Evolutionary conservation across 2,888 invertebrate species (phyloP), one percentile per base, ranked within the genome.

Genomic region (Parnassius smintheus): DNA sequence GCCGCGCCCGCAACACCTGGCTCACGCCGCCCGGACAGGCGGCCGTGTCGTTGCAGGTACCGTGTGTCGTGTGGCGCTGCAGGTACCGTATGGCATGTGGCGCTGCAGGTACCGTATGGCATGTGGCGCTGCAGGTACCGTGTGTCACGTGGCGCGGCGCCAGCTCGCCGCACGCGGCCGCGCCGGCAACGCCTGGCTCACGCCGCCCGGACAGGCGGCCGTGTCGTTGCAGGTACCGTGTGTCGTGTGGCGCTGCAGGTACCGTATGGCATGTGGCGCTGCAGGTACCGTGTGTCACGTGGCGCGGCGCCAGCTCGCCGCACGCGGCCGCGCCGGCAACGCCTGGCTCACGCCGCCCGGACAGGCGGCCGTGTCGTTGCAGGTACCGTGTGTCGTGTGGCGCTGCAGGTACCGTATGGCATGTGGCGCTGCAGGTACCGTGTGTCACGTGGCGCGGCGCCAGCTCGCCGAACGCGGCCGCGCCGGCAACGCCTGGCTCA

Each of bases 101-200:
- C 46, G 46, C 46, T 48, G 46, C 46, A n/a, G n/a, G 46, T 48
- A n/a, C 13, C 12, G 7, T 7, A 13, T 48, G 25, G 2, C 25
- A 25, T 3, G 25, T 25, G n/a, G 46, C n/a, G 0, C 73, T 98
- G 54, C 98, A 98, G 90, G 91, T 98, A 61, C 25, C 9, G 9
- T 8, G 18, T 22, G 8, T n/a, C n/a, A 11, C 18, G 18, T 18
- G 1, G 18, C 18, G 46, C 46, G 46, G 11, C 11, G n/a, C n/a
- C 12, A 11, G 46, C 25, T 48, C 12, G 11, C 3, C n/a, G 3
- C 12, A 13, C 7, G 46, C 46, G n/a, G 46, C 3, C n/a, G 46
- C 46, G 46, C 7, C 11, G 18, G 18, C 0, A 18, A 18, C 18
- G 18, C 18, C 18, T 18, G 18, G 18, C 18, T 18, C 18, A 18